Percentiles rank a stretch among this genome's conserved stretches.
phyloP scores from a whole-genome alignment of 2,888 invertebrate species.

The Himalopsyche anomala region DNA sequence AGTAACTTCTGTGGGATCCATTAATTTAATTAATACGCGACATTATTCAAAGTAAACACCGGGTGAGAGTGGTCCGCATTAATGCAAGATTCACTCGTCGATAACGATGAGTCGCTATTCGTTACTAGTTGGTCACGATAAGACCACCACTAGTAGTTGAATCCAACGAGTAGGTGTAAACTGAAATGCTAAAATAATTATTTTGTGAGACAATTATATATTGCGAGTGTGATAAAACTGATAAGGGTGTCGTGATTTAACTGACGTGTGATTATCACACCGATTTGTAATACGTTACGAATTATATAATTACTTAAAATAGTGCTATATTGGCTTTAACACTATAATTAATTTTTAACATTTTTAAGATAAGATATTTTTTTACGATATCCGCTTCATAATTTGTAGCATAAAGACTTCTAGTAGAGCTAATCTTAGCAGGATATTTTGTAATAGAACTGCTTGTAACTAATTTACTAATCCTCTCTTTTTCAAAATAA shows the following conservation, averaged over 20 bases:
- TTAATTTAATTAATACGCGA: background rate
- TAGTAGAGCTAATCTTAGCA: too few species aligned
- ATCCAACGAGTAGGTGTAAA: constrained; percentile 37
- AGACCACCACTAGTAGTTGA: constrained; percentile 17
- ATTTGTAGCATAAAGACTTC: too few species aligned
- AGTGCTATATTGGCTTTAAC: too few species aligned
- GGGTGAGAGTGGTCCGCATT: background rate
- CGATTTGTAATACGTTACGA: background rate
- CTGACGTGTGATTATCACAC: background rate
- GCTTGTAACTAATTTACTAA: too few species aligned
- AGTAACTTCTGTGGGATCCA: background rate
- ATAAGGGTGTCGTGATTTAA: constrained; percentile 55
- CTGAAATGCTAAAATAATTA: constrained; percentile 58
- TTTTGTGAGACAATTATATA: constrained; percentile 50
- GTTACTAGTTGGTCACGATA: constrained; percentile 44
- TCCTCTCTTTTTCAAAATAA: too few species aligned
- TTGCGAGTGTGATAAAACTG: constrained; percentile 47
- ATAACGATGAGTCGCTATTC: constrained; percentile 50
- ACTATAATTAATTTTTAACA: too few species aligned
- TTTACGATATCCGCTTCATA: too few species aligned
- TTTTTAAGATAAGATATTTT: too few species aligned
- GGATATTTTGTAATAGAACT: too few species aligned
- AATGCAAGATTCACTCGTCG: constrained; percentile 10
- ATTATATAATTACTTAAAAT: too few species aligned
- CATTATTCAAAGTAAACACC: constrained; percentile 8